Base-by-base conservation (phyloP, 2,113 vertebrate species). In the Hemichromis elongatus region DNA sequence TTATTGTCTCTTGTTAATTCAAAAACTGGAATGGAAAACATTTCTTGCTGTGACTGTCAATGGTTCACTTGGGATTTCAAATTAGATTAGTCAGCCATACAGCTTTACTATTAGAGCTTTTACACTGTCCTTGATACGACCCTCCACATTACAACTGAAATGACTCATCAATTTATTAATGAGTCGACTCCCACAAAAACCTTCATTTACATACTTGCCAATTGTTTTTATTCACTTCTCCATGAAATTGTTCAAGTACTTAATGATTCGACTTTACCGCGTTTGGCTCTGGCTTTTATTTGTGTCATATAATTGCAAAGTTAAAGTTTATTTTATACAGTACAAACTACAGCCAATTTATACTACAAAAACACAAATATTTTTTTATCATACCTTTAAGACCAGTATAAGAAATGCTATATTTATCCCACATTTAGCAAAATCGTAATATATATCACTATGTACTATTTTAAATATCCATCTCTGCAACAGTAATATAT, bases 1-100 rank as follows among this genome's bases (percentile, higher is more conserved):
- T 95, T 84, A 86, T 90, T 88, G 86, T 79, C 82, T 82, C 90
- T 91, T 90, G 86, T 84, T 78, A 89, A 92, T 90, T 87, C 54
- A 83, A 66, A 90, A 88, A 86, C 13, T 6, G 14, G 47, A 89
- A 88, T 66, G 21, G 70, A 90, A 91, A 87, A 85, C 47, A 82
- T 54, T 70, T 84, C 89, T 90, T 7, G 77, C 87, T 66, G 90
- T 19, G 90, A 90, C 26, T 82, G 75, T 89, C 90, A 90, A 90
- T 77, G 82, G 53, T 59, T 84, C 61, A n/a, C 42, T 63, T 2
- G 57, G 82, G 87, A 86, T 47, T 61, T 53, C 40, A 68, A 78
- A 92, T 91, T 84, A 80, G 85, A 83, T 89, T 85, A 81, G 75
- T 63, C 70, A 68, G 52, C 40, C 66, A 79, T 61, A 42, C 24